A percentile compares a stretch with the other conserved stretches of the same genome.
These are phyloP conservation scores for Eptesicus fuscus DNA, from an alignment of 2,113 vertebrate genomes.

Conservation along the genomic window DNA sequence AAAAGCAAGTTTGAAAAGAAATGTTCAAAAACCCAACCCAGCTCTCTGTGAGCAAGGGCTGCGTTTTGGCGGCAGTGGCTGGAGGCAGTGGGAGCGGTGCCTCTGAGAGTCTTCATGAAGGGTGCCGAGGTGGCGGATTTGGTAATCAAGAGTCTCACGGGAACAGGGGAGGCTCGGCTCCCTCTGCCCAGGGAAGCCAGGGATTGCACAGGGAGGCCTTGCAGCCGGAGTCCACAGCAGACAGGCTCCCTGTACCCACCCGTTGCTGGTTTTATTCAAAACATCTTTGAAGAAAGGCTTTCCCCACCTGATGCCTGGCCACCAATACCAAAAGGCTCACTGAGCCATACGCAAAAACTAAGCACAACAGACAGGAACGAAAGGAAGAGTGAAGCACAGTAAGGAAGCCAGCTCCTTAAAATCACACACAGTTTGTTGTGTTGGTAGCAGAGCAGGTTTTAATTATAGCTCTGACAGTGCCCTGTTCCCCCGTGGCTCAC, in stretches of 20 bases:
- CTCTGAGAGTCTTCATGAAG: accelerated
- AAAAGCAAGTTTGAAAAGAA: background rate
- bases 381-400: background rate
- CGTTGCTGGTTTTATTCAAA: background rate
- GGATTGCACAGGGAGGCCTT: background rate
- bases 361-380: background rate
- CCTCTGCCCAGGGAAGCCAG: background rate
- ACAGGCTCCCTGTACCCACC: background rate
- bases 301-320: background rate
- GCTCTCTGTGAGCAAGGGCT: background rate
- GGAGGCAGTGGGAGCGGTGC: background rate
- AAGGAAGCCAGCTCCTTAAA: background rate
- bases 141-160: background rate
- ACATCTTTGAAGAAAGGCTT: background rate
- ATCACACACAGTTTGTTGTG: background rate
- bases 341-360: conserved; percentile 9
- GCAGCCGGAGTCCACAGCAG: background rate
- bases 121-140: background rate
- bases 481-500: background rate
- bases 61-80: background rate
- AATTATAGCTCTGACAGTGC: conserved; percentile 1
- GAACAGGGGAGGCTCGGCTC: background rate
- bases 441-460: conserved; percentile 36
- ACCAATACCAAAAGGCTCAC: accelerated
- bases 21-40: background rate